Conservation (phyloP, 2,113 vertebrate species). For the Lanius collurio region DNA sequence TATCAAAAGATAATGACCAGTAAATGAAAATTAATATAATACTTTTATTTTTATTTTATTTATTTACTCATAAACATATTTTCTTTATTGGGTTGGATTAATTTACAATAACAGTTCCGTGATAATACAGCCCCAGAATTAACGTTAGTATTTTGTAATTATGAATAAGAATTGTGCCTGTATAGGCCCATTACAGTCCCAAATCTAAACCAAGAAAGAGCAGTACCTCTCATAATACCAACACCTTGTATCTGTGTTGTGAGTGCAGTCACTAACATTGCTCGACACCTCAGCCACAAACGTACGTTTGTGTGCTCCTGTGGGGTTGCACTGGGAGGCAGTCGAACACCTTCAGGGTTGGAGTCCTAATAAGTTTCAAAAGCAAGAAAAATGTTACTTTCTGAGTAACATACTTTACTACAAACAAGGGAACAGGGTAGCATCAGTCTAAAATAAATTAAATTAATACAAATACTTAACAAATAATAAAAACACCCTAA, state of each 20-base stretch:
- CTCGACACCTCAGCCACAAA: conserved; percentile 85
- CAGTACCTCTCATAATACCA: conserved; percentile 69
- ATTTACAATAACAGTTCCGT: neutral
- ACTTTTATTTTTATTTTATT: no score
- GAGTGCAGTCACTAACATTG: conserved; percentile 74
- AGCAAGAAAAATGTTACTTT: conserved; percentile 21
- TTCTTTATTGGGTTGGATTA: neutral
- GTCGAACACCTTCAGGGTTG: neutral
- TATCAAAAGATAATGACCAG: neutral
- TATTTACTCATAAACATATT: neutral
- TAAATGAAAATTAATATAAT: neutral
- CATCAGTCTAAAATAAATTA: neutral
- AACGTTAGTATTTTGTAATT: neutral
- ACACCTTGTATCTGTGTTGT: conserved; percentile 66
- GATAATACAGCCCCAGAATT: neutral
- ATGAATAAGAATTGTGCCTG: neutral
- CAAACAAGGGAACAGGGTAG: neutral
- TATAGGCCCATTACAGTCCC: neutral
- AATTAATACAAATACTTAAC: neutral
- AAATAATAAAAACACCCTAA: neutral
- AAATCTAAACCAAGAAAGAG: neutral
- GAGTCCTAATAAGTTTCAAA: conserved; percentile 30
- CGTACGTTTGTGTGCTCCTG: conserved; percentile 70
- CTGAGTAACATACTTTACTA: neutral
- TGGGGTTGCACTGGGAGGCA: conserved; percentile 67